Evolutionary conservation across 92 coral and sea anemone species (phyloP).

Genomic region (Blastomussa wellsi): DNA sequence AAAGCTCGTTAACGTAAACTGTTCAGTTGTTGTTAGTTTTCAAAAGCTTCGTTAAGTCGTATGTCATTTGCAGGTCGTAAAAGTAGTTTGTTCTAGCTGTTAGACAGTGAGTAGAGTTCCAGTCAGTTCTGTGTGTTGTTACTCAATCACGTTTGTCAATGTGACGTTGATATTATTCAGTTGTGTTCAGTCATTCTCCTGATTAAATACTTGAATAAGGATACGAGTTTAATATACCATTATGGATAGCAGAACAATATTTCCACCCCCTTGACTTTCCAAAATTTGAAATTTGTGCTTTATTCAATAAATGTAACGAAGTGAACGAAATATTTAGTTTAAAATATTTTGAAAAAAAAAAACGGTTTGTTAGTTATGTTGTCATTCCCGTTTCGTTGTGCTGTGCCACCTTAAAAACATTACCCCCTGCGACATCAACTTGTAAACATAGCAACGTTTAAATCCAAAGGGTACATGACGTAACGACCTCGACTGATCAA

Average conservation of each 20-base stretch:
- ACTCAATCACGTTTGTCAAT: background rate
- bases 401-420: background rate
- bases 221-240: too few relatives aligned
- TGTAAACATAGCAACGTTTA: background rate
- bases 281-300: too few relatives aligned
- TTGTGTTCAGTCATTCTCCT: background rate
- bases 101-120: background rate
- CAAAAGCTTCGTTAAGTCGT: too few relatives aligned
- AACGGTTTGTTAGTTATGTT: background rate
- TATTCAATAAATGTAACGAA: too few relatives aligned
- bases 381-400: background rate
- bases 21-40: too few relatives aligned
- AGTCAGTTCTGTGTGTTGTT: background rate
- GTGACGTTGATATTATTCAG: background rate
- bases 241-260: too few relatives aligned
- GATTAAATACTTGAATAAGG: background rate
- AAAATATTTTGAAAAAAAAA: background rate
- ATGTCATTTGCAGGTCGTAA: too few relatives aligned
- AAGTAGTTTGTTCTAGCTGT: background rate
- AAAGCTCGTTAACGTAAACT: too few relatives aligned
- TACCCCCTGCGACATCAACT: background rate
- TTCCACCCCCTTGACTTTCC: background rate
- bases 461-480: background rate
- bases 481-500: background rate
- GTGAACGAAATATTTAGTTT: too few relatives aligned